These are phyloP conservation scores for Acanthurus leucopareius DNA, from an alignment of 2,797 vertebrate genomes.

Conservation along the genomic window DNA sequence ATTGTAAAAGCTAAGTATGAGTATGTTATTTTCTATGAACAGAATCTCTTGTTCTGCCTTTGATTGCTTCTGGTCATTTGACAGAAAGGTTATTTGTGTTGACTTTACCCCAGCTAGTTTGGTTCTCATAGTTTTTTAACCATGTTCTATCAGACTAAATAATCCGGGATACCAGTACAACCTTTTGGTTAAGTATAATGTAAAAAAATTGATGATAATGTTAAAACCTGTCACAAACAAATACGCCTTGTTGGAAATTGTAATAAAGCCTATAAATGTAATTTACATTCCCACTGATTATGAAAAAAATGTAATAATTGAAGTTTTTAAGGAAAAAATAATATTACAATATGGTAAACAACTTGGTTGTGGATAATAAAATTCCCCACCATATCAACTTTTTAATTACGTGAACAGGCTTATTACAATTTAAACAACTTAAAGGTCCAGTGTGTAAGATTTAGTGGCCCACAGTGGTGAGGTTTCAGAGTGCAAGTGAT, in stretches of 20 bases:
- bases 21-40: neutral
- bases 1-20: constrained; percentile 1
- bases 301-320: constrained; percentile 3
- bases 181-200: constrained; percentile 1
- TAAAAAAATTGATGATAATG: constrained; percentile 15
- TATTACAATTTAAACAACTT: constrained; percentile 25
- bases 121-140: neutral
- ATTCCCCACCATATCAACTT: neutral
- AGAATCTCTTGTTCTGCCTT: constrained; percentile 8
- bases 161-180: neutral
- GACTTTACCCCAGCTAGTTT: neutral
- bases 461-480: too few species aligned
- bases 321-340: neutral
- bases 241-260: constrained; percentile 1
- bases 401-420: constrained; percentile 7
- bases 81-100: neutral
- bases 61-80: constrained; percentile 1
- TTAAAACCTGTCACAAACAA: constrained; percentile 26
- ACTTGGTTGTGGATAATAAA: neutral
- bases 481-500: too few species aligned
- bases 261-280: constrained; percentile 8
- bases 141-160: neutral
- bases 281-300: neutral
- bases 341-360: neutral
- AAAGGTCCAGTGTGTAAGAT: too few species aligned